Percentiles rank a stretch among this genome's conserved stretches.
Conservation (phyloP, 1,140 invertebrate species). For the Zaprionus africanus region DNA sequence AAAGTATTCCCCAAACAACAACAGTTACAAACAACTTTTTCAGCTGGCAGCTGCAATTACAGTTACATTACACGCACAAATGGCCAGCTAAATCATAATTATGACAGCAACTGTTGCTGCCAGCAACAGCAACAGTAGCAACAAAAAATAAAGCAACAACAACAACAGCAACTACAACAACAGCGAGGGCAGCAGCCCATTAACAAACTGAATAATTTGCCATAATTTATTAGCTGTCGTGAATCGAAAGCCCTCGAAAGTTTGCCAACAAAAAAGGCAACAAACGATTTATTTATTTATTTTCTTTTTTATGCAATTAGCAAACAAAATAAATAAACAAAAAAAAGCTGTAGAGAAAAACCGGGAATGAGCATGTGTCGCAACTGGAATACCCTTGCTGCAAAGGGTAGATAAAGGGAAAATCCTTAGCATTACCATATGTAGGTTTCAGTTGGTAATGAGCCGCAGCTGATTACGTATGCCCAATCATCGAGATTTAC, state of each 20-base stretch:
- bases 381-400: neutral
- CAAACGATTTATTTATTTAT: slow-evolving; percentile 13
- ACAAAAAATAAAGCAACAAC: neutral
- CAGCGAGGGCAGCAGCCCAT: slow-evolving; percentile 39
- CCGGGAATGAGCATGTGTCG: neutral
- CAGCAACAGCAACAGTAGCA: slow-evolving; percentile 36
- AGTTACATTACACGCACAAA: slow-evolving; percentile 50
- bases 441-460: neutral
- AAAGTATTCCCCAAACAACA: slow-evolving; percentile 20
- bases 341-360: neutral
- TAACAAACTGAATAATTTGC: slow-evolving; percentile 74
- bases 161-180: slow-evolving; percentile 16
- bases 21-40: neutral
- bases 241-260: slow-evolving; percentile 49
- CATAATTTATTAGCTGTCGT: slow-evolving; percentile 74
- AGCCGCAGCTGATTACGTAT: neutral
- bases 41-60: slow-evolving; percentile 41
- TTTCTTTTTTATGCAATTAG: slow-evolving; percentile 18
- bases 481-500: neutral
- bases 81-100: slow-evolving; percentile 73
- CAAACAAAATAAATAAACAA: slow-evolving; percentile 18
- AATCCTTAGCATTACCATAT: neutral
- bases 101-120: slow-evolving; percentile 63
- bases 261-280: slow-evolving; percentile 46
- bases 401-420: neutral